Conservation (phyloP, 2,113 vertebrate species). For the Hydropotes inermis region DNA sequence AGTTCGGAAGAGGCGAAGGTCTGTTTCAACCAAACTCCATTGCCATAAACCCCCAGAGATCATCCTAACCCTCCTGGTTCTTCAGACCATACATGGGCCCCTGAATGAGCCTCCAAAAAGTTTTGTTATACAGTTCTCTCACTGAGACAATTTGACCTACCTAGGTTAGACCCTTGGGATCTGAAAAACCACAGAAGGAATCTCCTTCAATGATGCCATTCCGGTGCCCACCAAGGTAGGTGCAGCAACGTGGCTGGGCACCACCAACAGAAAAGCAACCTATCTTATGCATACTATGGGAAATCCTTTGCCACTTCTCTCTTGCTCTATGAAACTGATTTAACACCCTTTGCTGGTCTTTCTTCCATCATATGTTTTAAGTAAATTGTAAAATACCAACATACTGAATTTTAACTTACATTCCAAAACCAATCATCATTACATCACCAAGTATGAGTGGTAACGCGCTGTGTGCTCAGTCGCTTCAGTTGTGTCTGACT, state of each 20-base stretch:
- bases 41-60: background rate
- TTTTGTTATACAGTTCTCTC: background rate
- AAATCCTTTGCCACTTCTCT: background rate
- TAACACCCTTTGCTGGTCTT: background rate
- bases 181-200: background rate
- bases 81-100: background rate
- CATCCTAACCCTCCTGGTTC: background rate
- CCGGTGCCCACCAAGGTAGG: background rate
- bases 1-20: background rate
- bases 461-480: background rate
- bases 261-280: rapidly evolving
- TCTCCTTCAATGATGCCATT: background rate
- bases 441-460: background rate
- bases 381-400: background rate
- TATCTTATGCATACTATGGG: rapidly evolving
- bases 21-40: background rate
- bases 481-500: background rate
- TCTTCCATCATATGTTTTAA: background rate
- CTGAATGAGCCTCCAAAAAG: background rate
- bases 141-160: background rate
- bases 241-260: rapidly evolving
- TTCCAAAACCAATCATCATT: background rate
- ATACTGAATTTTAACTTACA: background rate
- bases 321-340: background rate
- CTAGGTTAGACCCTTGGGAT: background rate